These are phyloP conservation scores for Idris sp. DNA, from an alignment of 1,140 invertebrate genomes.

Conservation along the genomic window DNA sequence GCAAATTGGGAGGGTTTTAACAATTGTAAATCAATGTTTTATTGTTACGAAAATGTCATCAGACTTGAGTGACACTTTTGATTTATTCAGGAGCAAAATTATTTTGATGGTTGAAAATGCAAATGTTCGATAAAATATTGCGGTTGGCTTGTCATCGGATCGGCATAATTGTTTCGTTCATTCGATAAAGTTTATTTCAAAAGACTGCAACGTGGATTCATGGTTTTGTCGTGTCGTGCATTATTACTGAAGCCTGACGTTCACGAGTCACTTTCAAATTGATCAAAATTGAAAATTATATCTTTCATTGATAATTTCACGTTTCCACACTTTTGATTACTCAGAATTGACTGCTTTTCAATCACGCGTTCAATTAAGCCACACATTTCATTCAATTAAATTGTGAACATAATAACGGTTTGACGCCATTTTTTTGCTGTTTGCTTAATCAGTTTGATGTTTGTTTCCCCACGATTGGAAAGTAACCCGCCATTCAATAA, in stretches of 20 bases:
- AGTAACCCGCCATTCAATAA: too few species aligned
- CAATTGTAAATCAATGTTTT: slow-evolving; percentile 11
- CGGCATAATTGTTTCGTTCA: slow-evolving; percentile 37
- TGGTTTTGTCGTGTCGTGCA: slow-evolving; percentile 31
- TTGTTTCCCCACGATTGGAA: too few species aligned
- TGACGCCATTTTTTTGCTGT: slow-evolving; percentile 8
- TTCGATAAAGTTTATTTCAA: slow-evolving; percentile 40
- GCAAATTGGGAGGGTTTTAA: slow-evolving; percentile 24
- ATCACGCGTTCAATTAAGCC: slow-evolving; percentile 31
- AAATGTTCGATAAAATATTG: slow-evolving; percentile 49
- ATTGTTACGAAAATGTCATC: slow-evolving; percentile 15
- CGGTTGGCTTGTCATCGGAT: slow-evolving; percentile 33
- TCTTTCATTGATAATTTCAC: slow-evolving; percentile 38
- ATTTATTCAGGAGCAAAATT: slow-evolving; percentile 36
- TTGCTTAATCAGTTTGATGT: not conserved
- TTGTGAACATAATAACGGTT: slow-evolving; percentile 11
- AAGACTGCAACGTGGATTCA: slow-evolving; percentile 3
- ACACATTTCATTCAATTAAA: slow-evolving; percentile 23
- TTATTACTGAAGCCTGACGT: slow-evolving; percentile 23
- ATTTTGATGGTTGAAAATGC: slow-evolving; percentile 49
- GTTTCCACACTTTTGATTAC: slow-evolving; percentile 43
- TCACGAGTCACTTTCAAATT: slow-evolving; percentile 27
- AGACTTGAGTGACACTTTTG: slow-evolving; percentile 29
- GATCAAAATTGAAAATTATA: slow-evolving; percentile 47
- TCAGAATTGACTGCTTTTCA: slow-evolving; percentile 24